Percentiles rank a stretch among this genome's conserved stretches.
Evolutionary conservation across 1,140 invertebrate genomes (phyloP).

Genomic region (Tyrophagus putrescentiae): DNA sequence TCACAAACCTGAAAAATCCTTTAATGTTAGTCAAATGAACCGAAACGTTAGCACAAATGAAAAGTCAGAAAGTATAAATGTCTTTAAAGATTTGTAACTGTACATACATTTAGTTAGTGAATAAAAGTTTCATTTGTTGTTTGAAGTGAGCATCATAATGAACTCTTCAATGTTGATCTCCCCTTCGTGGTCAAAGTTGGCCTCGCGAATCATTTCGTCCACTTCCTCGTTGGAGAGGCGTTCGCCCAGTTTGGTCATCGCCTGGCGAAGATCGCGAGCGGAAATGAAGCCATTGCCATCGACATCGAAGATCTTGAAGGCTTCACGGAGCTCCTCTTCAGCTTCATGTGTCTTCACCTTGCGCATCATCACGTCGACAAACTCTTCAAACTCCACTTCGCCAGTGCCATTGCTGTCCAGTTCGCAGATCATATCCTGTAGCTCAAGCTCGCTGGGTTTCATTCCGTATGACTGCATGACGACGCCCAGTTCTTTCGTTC

Average conservation of each 20-base stretch:
- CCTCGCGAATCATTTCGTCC: slow-evolving; percentile 36
- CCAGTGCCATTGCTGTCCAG: slow-evolving; percentile 32
- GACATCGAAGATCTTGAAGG: slow-evolving; percentile 38
- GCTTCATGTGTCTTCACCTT: slow-evolving; percentile 39
- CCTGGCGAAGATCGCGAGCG: slow-evolving; percentile 29
- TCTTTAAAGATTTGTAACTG: slow-evolving; percentile 11
- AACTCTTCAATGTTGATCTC: slow-evolving; percentile 37
- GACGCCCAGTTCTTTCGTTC: slow-evolving; percentile 30
- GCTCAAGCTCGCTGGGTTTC: slow-evolving; percentile 33
- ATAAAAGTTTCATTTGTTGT: not conserved
- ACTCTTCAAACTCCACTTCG: slow-evolving; percentile 27
- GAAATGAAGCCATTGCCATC: slow-evolving; percentile 35
- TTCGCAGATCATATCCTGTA: slow-evolving; percentile 34
- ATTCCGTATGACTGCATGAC: slow-evolving; percentile 33
- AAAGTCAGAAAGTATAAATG: not conserved
- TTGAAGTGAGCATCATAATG: slow-evolving; percentile 26
- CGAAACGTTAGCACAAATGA: not conserved
- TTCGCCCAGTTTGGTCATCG: slow-evolving; percentile 39
- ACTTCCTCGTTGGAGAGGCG: slow-evolving; percentile 38
- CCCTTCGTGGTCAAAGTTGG: slow-evolving; percentile 37
- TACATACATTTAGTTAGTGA: not conserved
- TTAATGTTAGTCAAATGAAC: not conserved
- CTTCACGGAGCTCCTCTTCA: slow-evolving; percentile 39
- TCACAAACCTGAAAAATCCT: not conserved
- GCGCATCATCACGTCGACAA: slow-evolving; percentile 37